phyloP scores from a whole-genome alignment of 2,113 vertebrate genomes.

The Orthochromis malagaraziensis region DNA sequence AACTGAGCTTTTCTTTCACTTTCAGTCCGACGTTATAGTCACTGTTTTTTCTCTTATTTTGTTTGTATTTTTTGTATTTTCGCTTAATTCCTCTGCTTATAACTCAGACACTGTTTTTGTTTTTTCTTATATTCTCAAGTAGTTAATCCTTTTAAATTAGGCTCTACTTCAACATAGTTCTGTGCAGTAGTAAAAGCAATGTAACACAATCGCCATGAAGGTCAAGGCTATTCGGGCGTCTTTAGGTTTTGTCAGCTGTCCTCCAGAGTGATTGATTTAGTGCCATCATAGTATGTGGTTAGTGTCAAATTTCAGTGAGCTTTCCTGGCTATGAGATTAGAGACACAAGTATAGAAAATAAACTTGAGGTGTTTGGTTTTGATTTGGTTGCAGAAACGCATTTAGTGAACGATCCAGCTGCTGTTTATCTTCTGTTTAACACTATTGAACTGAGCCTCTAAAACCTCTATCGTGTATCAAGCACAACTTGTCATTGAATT shows the following conservation, averaged over 20 bases:
- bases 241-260: not conserved
- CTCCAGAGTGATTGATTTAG: not conserved
- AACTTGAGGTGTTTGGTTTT: not conserved
- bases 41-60: not conserved
- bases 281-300: not conserved
- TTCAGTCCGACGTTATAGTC: not conserved
- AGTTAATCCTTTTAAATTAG: not conserved
- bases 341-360: not conserved
- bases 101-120: not conserved
- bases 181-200: not conserved
- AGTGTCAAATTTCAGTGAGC: not conserved
- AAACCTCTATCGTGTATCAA: conserved; percentile 29
- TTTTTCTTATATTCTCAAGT: not conserved
- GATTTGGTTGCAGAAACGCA: not conserved
- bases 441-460: conserved; percentile 14
- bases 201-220: not conserved
- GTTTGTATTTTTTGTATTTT: not conserved
- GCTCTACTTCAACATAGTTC: not conserved
- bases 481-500: conserved; percentile 50
- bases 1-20: not conserved
- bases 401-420: not conserved
- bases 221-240: not conserved
- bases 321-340: not conserved
- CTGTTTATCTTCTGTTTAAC: not conserved
- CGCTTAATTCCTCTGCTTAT: not conserved